A percentile compares a stretch with the other conserved stretches of the same genome.
phyloP scores from a whole-genome alignment of 2,113 vertebrate genomes.

The Ailuropoda melanoleuca region DNA sequence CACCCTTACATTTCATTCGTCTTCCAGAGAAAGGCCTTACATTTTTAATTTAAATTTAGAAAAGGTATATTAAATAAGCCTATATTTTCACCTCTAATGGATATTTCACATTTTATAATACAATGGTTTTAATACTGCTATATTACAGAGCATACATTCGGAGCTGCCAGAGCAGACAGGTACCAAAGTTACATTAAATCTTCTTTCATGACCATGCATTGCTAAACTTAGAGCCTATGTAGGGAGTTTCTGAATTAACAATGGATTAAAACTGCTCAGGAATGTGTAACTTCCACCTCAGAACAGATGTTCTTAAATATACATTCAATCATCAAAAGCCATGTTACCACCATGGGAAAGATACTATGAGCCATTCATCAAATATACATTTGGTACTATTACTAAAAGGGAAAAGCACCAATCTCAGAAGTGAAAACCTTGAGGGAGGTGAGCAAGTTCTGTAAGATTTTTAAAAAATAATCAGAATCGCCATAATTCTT shows the following conservation, averaged over 20 bases:
- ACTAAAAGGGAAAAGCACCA: neutral
- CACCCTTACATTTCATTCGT: neutral
- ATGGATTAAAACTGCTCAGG: neutral
- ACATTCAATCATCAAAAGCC: neutral
- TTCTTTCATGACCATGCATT: neutral
- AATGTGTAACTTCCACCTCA: neutral
- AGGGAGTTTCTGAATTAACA: conserved; percentile 16
- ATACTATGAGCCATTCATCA: neutral
- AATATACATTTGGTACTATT: neutral
- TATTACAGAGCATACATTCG: neutral
- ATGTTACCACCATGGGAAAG: neutral
- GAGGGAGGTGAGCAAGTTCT: neutral
- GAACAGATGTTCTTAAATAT: conserved; percentile 18
- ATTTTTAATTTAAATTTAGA: neutral
- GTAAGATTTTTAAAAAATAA: neutral
- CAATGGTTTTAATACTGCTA: neutral
- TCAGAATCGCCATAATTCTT: neutral
- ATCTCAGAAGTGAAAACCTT: neutral
- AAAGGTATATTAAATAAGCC: neutral
- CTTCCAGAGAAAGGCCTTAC: neutral
- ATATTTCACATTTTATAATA: neutral
- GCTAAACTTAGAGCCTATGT: neutral
- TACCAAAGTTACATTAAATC: neutral
- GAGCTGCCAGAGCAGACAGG: neutral
- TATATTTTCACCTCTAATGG: neutral